Evolutionary conservation across 2,113 vertebrate species (phyloP).

Genomic region (Leucopsar rothschildi): DNA sequence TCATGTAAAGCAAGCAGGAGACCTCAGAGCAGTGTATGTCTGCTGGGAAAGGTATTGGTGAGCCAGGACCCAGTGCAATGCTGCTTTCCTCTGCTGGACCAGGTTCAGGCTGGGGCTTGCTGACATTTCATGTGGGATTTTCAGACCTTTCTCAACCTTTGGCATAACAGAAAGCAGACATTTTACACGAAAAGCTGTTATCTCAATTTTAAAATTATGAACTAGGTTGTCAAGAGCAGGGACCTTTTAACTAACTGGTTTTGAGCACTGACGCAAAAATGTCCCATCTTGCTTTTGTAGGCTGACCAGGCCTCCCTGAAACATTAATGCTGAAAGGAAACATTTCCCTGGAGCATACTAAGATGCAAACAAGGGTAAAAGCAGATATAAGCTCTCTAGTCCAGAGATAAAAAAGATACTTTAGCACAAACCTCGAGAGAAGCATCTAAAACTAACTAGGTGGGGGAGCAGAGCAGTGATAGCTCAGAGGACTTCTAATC

Average conservation of each 20-base stretch:
- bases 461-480: background rate
- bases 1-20: background rate
- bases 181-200: background rate
- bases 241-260: background rate
- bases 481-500: background rate
- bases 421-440: background rate
- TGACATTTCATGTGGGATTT: background rate
- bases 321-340: background rate
- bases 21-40: rapidly evolving
- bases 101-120: background rate
- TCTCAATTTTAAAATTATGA: background rate
- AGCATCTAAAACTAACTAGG: background rate
- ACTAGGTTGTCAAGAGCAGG: background rate
- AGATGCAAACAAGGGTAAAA: background rate
- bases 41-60: background rate
- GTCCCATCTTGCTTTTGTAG: background rate
- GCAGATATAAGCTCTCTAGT: background rate
- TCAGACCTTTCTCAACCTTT: background rate
- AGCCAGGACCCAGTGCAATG: background rate
- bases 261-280: background rate
- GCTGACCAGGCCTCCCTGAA: background rate
- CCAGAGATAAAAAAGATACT: background rate
- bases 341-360: background rate
- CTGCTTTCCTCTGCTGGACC: background rate
- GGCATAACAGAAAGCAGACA: background rate